phyloP scores from a whole-genome alignment of 2,888 invertebrate genomes.

The Ecdyonurus torrentis region DNA sequence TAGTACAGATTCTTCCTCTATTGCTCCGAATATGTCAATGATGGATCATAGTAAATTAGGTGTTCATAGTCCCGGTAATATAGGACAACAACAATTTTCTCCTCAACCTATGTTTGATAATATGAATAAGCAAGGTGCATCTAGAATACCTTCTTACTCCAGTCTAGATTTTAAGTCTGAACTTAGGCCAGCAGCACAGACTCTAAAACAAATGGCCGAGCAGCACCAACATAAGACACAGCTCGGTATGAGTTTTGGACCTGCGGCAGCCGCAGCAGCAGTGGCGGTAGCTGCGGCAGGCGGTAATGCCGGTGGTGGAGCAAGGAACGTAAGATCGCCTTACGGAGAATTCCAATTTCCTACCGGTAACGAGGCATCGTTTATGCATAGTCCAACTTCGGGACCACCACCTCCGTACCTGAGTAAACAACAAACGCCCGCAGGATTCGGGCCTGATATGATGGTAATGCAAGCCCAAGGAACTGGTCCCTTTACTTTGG shows the following conservation, averaged over 20 bases:
- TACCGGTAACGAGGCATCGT: slow-evolving; percentile 15
- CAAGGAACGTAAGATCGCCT: slow-evolving; percentile 31
- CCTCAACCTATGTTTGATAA: background rate
- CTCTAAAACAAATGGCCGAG: slow-evolving; percentile 91
- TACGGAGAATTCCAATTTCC: slow-evolving; percentile 43
- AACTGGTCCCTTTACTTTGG: background rate
- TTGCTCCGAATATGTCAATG: background rate
- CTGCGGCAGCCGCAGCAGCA: slow-evolving; percentile 29
- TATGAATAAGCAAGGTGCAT: background rate
- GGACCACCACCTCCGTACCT: slow-evolving; percentile 19
- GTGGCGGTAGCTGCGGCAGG: slow-evolving; percentile 25
- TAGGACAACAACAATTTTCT: background rate
- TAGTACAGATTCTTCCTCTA: background rate
- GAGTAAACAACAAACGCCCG: slow-evolving; percentile 20
- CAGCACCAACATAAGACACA: slow-evolving; percentile 80
- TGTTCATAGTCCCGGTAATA: slow-evolving; percentile 23
- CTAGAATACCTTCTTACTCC: slow-evolving; percentile 14
- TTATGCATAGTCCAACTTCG: slow-evolving; percentile 14
- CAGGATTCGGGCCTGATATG: slow-evolving; percentile 20
- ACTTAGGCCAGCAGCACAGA: slow-evolving; percentile 84
- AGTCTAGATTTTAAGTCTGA: slow-evolving; percentile 36
- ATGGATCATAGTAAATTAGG: background rate
- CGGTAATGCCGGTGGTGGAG: slow-evolving; percentile 22
- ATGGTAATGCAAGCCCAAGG: slow-evolving; percentile 17
- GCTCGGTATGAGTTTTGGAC: slow-evolving; percentile 37